Percentiles rank a stretch among this genome's conserved stretches.
Evolutionary conservation across 2,888 invertebrate species (phyloP).

Genomic region (Andrena camellia): DNA sequence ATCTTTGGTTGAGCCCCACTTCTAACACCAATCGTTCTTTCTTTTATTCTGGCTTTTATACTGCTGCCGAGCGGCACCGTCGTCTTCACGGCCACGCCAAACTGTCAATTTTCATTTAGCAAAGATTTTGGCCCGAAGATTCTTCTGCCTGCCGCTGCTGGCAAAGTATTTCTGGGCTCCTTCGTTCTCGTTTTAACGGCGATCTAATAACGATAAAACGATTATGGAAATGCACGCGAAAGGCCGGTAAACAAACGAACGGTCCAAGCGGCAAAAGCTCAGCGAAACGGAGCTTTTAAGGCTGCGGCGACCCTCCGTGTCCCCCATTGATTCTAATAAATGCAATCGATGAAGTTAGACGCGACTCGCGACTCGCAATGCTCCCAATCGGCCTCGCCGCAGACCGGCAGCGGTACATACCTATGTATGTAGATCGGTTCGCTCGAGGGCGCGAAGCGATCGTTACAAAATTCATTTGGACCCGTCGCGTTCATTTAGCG

Average conservation of each 20-base stretch:
- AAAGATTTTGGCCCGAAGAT: background rate
- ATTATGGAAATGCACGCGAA: constrained; percentile 14
- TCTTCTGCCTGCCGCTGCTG: background rate
- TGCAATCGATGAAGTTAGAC: constrained; percentile 39
- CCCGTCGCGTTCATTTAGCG: background rate
- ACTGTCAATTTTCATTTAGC: constrained; percentile 14
- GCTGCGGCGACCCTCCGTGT: constrained; percentile 28
- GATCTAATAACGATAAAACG: constrained; percentile 13
- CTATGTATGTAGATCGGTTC: background rate
- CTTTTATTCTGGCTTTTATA: background rate
- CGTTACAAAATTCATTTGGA: constrained; percentile 2
- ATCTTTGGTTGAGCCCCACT: constrained; percentile 6
- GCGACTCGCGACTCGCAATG: constrained; percentile 3
- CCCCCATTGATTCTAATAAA: constrained; percentile 57
- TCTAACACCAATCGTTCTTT: background rate
- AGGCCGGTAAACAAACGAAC: constrained; percentile 31
- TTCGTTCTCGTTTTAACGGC: background rate
- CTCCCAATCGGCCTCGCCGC: background rate
- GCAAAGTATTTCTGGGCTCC: background rate
- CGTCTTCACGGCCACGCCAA: no score
- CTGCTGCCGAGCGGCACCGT: background rate
- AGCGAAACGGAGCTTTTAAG: constrained; percentile 41
- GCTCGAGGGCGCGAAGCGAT: no score
- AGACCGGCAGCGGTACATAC: background rate
- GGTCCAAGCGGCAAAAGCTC: constrained; percentile 21